phyloP scores from a whole-genome alignment of 2,888 invertebrate species.

The Drosophila colorata region DNA sequence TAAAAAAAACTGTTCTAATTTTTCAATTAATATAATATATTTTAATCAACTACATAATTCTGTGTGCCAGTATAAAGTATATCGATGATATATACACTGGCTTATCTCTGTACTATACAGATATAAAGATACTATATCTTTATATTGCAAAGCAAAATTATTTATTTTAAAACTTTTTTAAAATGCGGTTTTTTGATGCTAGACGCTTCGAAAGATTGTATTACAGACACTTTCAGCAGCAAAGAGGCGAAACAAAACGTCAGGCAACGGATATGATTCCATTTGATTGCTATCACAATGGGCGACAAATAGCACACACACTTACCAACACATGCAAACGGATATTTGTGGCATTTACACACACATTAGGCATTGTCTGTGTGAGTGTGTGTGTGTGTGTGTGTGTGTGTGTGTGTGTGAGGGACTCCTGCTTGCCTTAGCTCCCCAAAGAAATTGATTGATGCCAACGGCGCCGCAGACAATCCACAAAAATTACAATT shows the following conservation, averaged over 20 bases:
- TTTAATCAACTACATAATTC: too few relatives aligned
- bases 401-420: conserved; percentile 13
- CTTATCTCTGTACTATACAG: too few relatives aligned
- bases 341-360: conserved; percentile 24
- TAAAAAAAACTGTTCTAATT: too few relatives aligned
- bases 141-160: too few relatives aligned
- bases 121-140: too few relatives aligned
- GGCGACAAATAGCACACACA: conserved; percentile 62
- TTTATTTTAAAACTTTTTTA: background rate
- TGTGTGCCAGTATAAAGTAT: too few relatives aligned
- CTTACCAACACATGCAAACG: conserved; percentile 14
- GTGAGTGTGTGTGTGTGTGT: too few relatives aligned
- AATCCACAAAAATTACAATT: conserved; percentile 32
- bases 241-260: conserved; percentile 24
- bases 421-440: conserved; percentile 5
- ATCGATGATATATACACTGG: too few relatives aligned
- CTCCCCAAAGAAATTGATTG: conserved; percentile 45
- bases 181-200: conserved; percentile 8
- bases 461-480: conserved; percentile 36
- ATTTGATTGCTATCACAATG: conserved; percentile 76
- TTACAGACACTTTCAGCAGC: conserved; percentile 35
- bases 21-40: too few relatives aligned
- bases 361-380: conserved; percentile 5
- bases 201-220: conserved; percentile 49
- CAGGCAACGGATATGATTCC: conserved; percentile 71